These are phyloP conservation scores for Malurus cyaneus DNA, from an alignment of 2,113 vertebrate genomes.

Conservation along the genomic window DNA sequence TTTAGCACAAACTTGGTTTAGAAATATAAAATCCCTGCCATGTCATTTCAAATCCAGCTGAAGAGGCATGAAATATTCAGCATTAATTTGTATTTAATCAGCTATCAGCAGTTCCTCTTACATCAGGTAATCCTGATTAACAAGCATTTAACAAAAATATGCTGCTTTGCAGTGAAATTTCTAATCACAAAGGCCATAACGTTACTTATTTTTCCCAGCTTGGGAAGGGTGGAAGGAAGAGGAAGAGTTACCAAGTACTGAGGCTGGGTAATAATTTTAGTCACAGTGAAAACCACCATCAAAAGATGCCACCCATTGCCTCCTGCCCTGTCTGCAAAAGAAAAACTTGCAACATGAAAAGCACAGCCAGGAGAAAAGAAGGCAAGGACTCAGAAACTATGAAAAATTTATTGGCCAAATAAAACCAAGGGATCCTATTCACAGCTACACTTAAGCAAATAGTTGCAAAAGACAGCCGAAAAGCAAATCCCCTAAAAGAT, in stretches of 20 bases:
- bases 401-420: not conserved
- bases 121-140: slow-evolving; percentile 13
- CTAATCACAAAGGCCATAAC: not conserved
- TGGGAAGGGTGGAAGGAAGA: not conserved
- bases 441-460: not conserved
- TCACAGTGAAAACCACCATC: not conserved
- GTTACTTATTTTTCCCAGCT: not conserved
- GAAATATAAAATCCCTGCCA: not conserved
- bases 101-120: not conserved
- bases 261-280: not conserved
- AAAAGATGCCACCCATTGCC: not conserved
- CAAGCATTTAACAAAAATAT: not conserved
- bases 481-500: not conserved
- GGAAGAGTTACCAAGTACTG: fast-evolving
- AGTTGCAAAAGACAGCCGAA: not conserved
- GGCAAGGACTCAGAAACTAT: not conserved
- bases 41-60: not conserved
- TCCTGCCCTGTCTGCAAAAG: not conserved
- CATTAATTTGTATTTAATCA: not conserved
- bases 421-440: not conserved
- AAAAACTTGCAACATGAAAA: not conserved
- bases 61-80: slow-evolving; percentile 7
- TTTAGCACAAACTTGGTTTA: not conserved
- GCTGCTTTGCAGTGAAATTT: not conserved
- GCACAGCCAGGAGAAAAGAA: not conserved